Base-by-base conservation (phyloP, 2,113 vertebrate species). In the Gracilinanus agilis region DNA sequence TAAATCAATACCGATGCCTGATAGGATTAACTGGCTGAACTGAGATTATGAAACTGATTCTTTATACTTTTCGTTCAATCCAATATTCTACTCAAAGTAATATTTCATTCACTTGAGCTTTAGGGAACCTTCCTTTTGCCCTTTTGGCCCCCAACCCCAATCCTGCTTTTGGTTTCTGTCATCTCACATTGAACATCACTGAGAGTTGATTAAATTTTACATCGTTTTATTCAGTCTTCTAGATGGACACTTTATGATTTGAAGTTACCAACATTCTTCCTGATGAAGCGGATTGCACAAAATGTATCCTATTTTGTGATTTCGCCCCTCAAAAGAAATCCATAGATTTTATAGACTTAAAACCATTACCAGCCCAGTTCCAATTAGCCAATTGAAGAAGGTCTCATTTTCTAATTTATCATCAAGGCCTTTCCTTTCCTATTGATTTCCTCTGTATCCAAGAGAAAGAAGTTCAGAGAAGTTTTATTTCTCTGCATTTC, bases 1-100 rank as follows among this genome's bases (percentile, higher is more conserved):
- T 96, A 95, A 97, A 98, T 98, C 96, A 96, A 97, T 98, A 97
- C 94, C 53, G 93, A 94, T 96, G 97, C 91, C 92, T 94, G 88
- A 94, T 90, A 91, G 93, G 95, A 96, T 54, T 96, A 97, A 95
- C 49, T 92, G 88, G 75, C 93, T 24, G 1, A 92, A 93, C 92
- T 53, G 92, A 94, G 92, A 93, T 53, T 96, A 95, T 90, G 94
- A 97, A 97, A 97, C 97, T 94, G 95, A 58, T 95, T 96, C 91
- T 97, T 97, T 89, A 90, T 97, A 91, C n/a, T 25, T 94, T 92
- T 34, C 94, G 56, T 92, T 61, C 92, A 88, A 44, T 11, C 61
- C 93, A 91, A 7, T 89, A 34, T 23, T 61, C 83, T 90, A 53
- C 67, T 95, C 93, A 95, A 90, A 93, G 34, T 29, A 89, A 55